These are phyloP conservation scores for Suncus etruscus DNA, from an alignment of 2,113 vertebrate genomes.

Conservation along the genomic window DNA sequence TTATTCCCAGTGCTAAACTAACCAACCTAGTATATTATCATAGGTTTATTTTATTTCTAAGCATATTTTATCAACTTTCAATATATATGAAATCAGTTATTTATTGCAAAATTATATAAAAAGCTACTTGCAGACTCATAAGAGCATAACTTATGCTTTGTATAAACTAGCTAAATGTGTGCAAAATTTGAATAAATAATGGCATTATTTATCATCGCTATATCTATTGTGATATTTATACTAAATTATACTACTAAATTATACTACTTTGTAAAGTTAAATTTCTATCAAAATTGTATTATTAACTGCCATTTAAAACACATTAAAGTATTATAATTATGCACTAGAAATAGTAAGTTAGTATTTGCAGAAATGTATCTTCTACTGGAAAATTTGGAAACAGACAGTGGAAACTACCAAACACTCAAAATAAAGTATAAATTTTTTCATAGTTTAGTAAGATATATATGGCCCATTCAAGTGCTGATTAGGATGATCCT, in stretches of 20 bases:
- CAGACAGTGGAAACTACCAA: background rate
- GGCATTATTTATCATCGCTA: background rate
- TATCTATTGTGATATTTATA: background rate
- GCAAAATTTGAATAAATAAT: background rate
- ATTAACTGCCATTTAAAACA: slow-evolving; percentile 24
- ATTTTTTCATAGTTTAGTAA: background rate
- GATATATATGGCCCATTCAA: background rate
- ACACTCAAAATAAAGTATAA: background rate
- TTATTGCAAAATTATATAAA: slow-evolving; percentile 43
- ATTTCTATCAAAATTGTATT: slow-evolving; percentile 30
- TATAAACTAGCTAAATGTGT: background rate
- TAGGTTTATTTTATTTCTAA: background rate
- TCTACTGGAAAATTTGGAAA: background rate
- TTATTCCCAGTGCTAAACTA: slow-evolving; percentile 18
- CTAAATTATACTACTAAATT: background rate
- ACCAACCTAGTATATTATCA: background rate
- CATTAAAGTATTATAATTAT: background rate
- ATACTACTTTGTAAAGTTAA: background rate
- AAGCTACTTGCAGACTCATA: background rate
- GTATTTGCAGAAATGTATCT: background rate
- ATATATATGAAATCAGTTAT: background rate
- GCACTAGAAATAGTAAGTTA: background rate
- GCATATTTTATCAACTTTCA: background rate
- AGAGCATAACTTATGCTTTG: background rate
- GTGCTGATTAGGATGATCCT: background rate